Percentiles rank a stretch among this genome's conserved stretches.
phyloP scores from a whole-genome alignment of 1,140 invertebrate genomes.

The Caerostris extrusa region DNA sequence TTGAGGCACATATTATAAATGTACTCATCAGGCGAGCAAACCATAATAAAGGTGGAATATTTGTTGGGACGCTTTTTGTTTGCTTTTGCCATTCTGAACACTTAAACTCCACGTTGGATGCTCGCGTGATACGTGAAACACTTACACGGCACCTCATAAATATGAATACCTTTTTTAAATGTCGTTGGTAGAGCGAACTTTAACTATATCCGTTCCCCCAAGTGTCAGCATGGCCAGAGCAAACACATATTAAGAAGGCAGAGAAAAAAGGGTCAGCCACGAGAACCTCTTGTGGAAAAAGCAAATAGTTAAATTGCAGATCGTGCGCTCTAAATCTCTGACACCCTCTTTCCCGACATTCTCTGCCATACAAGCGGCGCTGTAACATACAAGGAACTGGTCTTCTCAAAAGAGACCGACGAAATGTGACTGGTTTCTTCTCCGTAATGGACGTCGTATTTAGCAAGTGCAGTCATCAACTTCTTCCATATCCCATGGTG shows the following conservation, averaged over 20 bases:
- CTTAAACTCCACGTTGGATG: neutral
- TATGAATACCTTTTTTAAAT: slow-evolving; percentile 40
- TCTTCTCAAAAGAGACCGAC: slow-evolving; percentile 37
- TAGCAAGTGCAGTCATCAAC: slow-evolving; percentile 3
- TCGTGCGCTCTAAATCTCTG: slow-evolving; percentile 50
- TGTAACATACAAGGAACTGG: slow-evolving; percentile 60
- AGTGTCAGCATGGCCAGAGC: slow-evolving; percentile 10
- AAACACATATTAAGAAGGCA: slow-evolving; percentile 27
- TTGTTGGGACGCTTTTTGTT: neutral
- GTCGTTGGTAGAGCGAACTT: neutral
- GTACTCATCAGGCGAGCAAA: neutral
- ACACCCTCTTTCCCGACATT: neutral
- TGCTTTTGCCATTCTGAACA: slow-evolving; percentile 22
- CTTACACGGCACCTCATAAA: slow-evolving; percentile 25
- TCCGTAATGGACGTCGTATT: slow-evolving; percentile 49
- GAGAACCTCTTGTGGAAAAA: slow-evolving; percentile 22
- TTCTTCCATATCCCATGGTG: slow-evolving; percentile 6
- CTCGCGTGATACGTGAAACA: neutral
- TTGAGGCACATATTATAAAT: slow-evolving; percentile 7
- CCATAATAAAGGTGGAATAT: neutral
- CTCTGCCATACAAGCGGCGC: neutral
- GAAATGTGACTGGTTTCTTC: slow-evolving; percentile 36
- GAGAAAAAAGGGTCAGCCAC: slow-evolving; percentile 29
- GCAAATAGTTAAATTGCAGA: slow-evolving; percentile 50
- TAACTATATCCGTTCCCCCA: slow-evolving; percentile 23